These are phyloP conservation scores for Naso thynnoides DNA, from an alignment of 2,797 vertebrate genomes.

Conservation along the genomic window DNA sequence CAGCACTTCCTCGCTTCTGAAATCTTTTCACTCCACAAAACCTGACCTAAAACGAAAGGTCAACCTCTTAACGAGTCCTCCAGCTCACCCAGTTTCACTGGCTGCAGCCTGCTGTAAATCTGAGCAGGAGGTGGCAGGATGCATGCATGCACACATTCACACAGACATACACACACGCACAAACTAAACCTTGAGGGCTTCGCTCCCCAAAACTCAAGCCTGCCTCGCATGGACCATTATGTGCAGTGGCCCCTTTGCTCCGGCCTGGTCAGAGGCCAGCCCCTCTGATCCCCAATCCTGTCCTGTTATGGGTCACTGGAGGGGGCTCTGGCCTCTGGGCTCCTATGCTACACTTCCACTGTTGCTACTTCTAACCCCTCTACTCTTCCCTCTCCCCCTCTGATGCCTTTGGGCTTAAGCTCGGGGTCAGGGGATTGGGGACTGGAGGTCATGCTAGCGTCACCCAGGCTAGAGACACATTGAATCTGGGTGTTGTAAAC, in stretches of 20 bases:
- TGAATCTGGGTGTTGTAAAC: conserved; percentile 93
- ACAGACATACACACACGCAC: conserved; percentile 35
- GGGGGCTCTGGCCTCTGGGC: conserved; percentile 86
- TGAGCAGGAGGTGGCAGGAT: conserved; percentile 60
- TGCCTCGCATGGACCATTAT: conserved; percentile 79
- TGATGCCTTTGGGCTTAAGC: conserved; percentile 86
- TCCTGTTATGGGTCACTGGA: conserved; percentile 94
- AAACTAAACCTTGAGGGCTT: conserved; percentile 64
- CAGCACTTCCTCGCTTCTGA: conserved; percentile 78
- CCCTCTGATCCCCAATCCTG: conserved; percentile 91
- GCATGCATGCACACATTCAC: conserved; percentile 4
- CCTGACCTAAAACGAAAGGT: conserved; percentile 79
- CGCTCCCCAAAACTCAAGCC: conserved; percentile 61
- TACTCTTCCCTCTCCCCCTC: conserved; percentile 75
- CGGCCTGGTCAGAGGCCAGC: conserved; percentile 87
- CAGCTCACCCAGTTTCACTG: conserved; percentile 75
- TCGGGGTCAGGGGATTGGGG: conserved; percentile 91
- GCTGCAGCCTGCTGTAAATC: conserved; percentile 82
- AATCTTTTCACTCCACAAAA: conserved; percentile 76
- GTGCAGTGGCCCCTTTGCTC: conserved; percentile 80
- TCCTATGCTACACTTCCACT: conserved; percentile 83
- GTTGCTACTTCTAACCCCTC: conserved; percentile 76
- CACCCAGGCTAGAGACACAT: conserved; percentile 89
- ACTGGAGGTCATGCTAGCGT: conserved; percentile 90
- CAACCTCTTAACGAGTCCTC: conserved; percentile 80